A percentile compares a stretch with the other conserved stretches of the same genome.
Evolutionary conservation across 2,888 invertebrate genomes (phyloP).

Genomic region (Arrhopalites spinosus): DNA sequence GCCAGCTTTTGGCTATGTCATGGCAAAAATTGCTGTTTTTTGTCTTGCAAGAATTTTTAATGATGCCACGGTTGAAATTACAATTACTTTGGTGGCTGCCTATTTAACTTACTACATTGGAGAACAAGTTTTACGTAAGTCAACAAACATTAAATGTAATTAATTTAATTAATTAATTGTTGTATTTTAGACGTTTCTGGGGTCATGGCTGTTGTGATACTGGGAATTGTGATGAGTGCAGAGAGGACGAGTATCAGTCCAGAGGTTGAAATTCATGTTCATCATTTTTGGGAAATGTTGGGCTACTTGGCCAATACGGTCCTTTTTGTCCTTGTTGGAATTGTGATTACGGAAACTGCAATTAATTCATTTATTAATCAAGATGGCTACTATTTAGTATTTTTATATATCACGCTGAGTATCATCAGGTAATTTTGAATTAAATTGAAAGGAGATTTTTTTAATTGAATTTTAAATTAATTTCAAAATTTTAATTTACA

Average conservation of each 20-base stretch:
- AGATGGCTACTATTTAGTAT: slow-evolving; percentile 63
- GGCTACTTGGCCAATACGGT: slow-evolving; percentile 64
- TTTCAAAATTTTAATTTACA: no score
- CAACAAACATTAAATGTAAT: no score
- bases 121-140: slow-evolving; percentile 41
- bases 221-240: slow-evolving; percentile 60
- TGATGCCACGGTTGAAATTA: slow-evolving; percentile 61
- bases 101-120: slow-evolving; percentile 60
- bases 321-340: slow-evolving; percentile 68
- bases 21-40: slow-evolving; percentile 59
- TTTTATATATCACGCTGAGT: slow-evolving; percentile 60
- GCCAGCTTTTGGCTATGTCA: slow-evolving; percentile 59
- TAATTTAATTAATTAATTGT: no score
- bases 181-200: slow-evolving; percentile 60
- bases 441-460: no score
- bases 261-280: slow-evolving; percentile 60
- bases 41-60: slow-evolving; percentile 60
- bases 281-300: slow-evolving; percentile 61
- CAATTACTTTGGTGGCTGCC: slow-evolving; percentile 60
- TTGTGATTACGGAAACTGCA: slow-evolving; percentile 66
- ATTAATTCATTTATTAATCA: slow-evolving; percentile 62
- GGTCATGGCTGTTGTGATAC: slow-evolving; percentile 61
- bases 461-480: no score
- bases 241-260: slow-evolving; percentile 61
- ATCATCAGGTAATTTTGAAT: slow-evolving; percentile 61